phyloP scores from a whole-genome alignment of 1,140 invertebrate genomes.

The Bombus confusus region DNA sequence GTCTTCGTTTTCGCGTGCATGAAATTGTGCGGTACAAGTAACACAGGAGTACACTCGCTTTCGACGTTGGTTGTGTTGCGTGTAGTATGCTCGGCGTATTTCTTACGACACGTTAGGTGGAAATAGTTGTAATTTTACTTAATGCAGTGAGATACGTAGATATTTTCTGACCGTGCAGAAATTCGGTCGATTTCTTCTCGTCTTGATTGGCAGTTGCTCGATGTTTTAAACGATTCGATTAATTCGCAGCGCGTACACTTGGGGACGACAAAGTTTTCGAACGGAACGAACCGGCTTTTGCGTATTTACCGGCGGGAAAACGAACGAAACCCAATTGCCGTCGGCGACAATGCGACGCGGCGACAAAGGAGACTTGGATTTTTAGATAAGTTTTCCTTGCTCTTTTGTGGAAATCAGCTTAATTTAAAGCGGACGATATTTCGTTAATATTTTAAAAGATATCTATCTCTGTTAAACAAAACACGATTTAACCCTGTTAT shows the following conservation, averaged over 20 bases:
- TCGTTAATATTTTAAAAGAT: neutral
- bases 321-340: neutral
- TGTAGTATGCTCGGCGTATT: neutral
- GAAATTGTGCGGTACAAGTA: neutral
- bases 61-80: slow-evolving; percentile 2
- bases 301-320: neutral
- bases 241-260: neutral
- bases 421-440: neutral
- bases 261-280: neutral
- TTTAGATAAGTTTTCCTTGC: neutral
- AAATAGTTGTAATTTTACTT: neutral
- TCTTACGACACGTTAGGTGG: neutral
- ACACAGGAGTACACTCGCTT: neutral
- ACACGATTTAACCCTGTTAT: neutral
- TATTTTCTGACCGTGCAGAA: neutral
- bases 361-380: neutral
- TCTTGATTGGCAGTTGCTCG: neutral
- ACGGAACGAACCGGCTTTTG: no score
- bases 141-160: neutral
- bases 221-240: neutral
- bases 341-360: slow-evolving; percentile 24
- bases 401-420: neutral
- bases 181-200: neutral
- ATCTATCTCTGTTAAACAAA: neutral
- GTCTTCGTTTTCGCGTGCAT: neutral